Percentiles rank a stretch among this genome's conserved stretches.
Evolutionary conservation across 2,888 invertebrate genomes (phyloP).

Genomic region (Empis livida): DNA sequence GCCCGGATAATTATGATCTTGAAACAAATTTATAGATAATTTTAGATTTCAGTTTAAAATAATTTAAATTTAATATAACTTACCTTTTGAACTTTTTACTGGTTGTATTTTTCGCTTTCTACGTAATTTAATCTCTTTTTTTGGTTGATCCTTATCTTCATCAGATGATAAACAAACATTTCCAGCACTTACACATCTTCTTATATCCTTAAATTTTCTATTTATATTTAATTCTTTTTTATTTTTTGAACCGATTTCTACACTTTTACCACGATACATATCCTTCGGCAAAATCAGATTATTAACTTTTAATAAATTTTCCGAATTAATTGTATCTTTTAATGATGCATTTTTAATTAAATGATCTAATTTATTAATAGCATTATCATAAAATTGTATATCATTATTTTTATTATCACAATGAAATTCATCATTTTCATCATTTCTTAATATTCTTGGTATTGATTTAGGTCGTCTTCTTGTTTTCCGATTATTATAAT

Average conservation of each 20-base stretch:
- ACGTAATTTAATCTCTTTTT: not conserved
- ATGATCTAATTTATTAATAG: not conserved
- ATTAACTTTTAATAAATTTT: not conserved
- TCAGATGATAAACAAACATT: not conserved
- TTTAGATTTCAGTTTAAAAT: no score
- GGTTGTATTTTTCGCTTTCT: not conserved
- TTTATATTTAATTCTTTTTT: not conserved
- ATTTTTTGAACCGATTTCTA: not conserved
- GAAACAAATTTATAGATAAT: no score
- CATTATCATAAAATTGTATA: not conserved
- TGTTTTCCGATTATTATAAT: conserved; percentile 26
- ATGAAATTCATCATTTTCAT: not conserved
- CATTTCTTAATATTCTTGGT: not conserved
- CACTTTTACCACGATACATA: not conserved
- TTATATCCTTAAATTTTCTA: not conserved
- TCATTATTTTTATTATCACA: not conserved
- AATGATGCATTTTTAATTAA: not conserved
- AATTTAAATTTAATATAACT: not conserved
- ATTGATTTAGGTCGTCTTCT: conserved; percentile 20
- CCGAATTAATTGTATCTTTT: not conserved
- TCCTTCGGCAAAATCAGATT: not conserved
- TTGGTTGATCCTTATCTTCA: not conserved
- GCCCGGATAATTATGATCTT: no score
- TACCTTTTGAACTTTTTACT: not conserved
- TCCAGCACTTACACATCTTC: conserved; percentile 3